phyloP scores from a whole-genome alignment of 2,797 vertebrate genomes.

The Intellagama lesueurii region DNA sequence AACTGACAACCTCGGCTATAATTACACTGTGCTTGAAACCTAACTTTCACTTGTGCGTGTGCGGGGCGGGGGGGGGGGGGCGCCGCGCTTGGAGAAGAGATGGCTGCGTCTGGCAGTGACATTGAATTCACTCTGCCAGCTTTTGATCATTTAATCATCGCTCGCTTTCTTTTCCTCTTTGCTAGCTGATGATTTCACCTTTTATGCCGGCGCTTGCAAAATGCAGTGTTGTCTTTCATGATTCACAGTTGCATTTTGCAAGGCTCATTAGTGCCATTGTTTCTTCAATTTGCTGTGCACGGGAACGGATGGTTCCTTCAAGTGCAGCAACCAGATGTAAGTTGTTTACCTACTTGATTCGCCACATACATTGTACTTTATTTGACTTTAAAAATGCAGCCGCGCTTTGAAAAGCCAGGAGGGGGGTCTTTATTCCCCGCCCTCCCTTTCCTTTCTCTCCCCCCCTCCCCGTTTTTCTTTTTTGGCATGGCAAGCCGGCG shows the following conservation, averaged over 20 bases:
- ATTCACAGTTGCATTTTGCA: conserved; percentile 90
- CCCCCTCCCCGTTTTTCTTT: neutral
- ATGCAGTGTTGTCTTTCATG: conserved; percentile 96
- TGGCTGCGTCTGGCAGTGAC: conserved; percentile 98
- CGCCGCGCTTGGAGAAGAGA: conserved; percentile 77
- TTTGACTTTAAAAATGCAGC: conserved; percentile 84
- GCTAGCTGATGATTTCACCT: conserved; percentile 95
- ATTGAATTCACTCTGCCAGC: conserved; percentile 96
- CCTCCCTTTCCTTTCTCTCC: no score
- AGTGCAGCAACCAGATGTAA: conserved; percentile 88
- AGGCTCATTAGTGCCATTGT: conserved; percentile 94
- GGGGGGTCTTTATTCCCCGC: conserved; percentile 60
- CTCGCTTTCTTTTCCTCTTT: conserved; percentile 95
- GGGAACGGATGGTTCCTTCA: conserved; percentile 85
- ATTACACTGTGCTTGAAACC: conserved; percentile 99
- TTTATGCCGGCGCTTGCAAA: conserved; percentile 95
- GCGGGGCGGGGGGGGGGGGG: neutral
- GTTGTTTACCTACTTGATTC: conserved; percentile 92
- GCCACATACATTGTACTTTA: conserved; percentile 87
- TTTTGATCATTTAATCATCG: conserved; percentile 99
- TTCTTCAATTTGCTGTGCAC: conserved; percentile 85
- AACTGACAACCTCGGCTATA: conserved; percentile 99
- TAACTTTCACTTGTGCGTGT: conserved; percentile 97
- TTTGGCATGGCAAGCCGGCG: neutral
- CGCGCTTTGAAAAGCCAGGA: conserved; percentile 79